Evolutionary conservation across 2,113 vertebrate species (phyloP), one percentile per base, ranked within the genome.

Genomic region (Hydrochoerus hydrochaeris): DNA sequence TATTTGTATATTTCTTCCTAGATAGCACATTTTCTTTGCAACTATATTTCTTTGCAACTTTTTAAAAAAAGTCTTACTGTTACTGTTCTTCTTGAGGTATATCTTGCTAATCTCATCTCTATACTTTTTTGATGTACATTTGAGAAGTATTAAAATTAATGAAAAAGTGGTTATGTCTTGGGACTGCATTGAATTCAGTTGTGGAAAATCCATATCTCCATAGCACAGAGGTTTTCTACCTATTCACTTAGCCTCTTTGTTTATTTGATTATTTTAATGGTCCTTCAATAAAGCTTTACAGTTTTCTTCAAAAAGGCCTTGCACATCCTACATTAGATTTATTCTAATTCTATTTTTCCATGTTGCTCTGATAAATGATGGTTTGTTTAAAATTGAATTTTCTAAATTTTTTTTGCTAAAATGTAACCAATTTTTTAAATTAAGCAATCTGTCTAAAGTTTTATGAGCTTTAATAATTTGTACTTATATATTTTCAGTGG

Each of bases 311-410:
- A 38, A 91, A 58, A 82, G 65, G 13, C 35, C 22, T 91, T 93
- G 4, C 4, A 60, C 16, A 13, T 65, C 22, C 52, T 86, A 17
- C 11, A 82, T 87, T 71, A 69, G 57, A 81, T 92, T 92, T 80
- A 54, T 84, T 67, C 85, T 92, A 85, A 69, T 95, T 82, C 46
- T 5, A 16, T 38, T 71, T 69, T 89, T 88, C 38, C 62, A 8
- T 67, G 67, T 60, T 92, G 24, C 62, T 90, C 44, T 86, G 88
- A 90, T 83, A 92, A 95, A 80, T 89, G 62, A 9, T 87, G 30
- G n/a, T 85, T 81, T 96, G n/a, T 54, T 93, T 93, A 77, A 95
- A 95, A 81, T 63, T 88, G 77, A 88, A 82, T 85, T 91, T 85
- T 90, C 26, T 28, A 7, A n/a, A 84, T 65, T 28, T 57, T 41